phyloP scores from a whole-genome alignment of 2,797 vertebrate genomes.

The Chromobotia macracanthus region DNA sequence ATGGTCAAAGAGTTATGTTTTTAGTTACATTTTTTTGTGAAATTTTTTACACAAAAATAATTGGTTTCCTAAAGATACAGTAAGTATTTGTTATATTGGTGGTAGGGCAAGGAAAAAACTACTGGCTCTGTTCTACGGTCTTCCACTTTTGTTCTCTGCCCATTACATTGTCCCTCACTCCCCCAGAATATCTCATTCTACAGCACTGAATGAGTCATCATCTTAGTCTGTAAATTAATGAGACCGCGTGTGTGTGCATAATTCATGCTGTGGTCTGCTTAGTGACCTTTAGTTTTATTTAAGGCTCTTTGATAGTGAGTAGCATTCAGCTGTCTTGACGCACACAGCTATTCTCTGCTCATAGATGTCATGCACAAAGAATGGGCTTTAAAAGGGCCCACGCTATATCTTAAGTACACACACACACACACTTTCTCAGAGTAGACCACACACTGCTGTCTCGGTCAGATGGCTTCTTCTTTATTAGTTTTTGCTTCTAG shows the following conservation, averaged over 20 bases:
- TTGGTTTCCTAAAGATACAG: too few relatives aligned
- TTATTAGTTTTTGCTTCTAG: constrained; percentile 66
- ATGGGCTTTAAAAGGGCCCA: constrained; percentile 24
- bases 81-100: too few relatives aligned
- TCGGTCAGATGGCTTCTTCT: constrained; percentile 57
- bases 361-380: constrained; percentile 19
- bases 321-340: neutral
- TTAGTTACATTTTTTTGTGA: too few relatives aligned
- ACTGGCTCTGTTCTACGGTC: neutral
- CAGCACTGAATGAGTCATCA: constrained; percentile 31
- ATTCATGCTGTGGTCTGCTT: constrained; percentile 16
- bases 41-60: too few relatives aligned
- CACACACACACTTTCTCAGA: constrained; percentile 5
- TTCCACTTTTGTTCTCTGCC: too few relatives aligned
- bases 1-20: too few relatives aligned
- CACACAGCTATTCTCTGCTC: neutral
- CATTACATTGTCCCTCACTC: neutral
- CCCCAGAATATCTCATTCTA: constrained; percentile 8
- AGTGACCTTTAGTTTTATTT: constrained; percentile 36
- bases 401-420: neutral
- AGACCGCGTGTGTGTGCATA: constrained; percentile 26
- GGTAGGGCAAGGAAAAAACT: too few relatives aligned
- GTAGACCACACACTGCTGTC: constrained; percentile 41
- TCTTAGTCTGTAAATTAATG: constrained; percentile 33
- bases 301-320: constrained; percentile 17